phyloP scores from a whole-genome alignment of 2,797 vertebrate genomes.

The Neostethus bicornis region DNA sequence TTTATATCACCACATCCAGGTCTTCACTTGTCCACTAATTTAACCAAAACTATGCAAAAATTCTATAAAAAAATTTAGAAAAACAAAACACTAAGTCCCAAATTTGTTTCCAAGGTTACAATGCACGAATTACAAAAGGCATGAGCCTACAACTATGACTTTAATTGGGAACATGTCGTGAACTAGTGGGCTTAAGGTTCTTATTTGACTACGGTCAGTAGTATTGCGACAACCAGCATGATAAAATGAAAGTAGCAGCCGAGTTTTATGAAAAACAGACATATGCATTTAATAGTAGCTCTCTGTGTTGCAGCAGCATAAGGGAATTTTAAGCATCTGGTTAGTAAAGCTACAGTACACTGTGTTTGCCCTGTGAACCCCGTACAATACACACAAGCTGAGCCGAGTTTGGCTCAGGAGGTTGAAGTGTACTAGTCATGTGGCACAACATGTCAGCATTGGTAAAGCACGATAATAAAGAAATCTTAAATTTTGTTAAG shows the following conservation, averaged over 20 bases:
- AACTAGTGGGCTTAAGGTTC: constrained; percentile 52
- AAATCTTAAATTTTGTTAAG: constrained; percentile 71
- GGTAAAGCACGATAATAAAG: constrained; percentile 74
- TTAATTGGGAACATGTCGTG: constrained; percentile 56
- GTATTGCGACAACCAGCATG: constrained; percentile 64
- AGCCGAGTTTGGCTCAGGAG: constrained; percentile 53
- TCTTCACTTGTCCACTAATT: constrained; percentile 49
- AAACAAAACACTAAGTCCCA: constrained; percentile 37
- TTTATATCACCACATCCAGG: constrained; percentile 66
- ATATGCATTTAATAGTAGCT: constrained; percentile 64
- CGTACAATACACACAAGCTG: constrained; percentile 62
- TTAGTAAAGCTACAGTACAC: constrained; percentile 82
- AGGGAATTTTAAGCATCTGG: constrained; percentile 68
- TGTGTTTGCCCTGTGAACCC: constrained; percentile 72
- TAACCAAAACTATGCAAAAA: constrained; percentile 50
- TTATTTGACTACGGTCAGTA: constrained; percentile 63
- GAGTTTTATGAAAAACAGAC: constrained; percentile 60
- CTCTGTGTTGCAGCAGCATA: constrained; percentile 71
- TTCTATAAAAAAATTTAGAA: constrained; percentile 44
- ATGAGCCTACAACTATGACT: constrained; percentile 54
- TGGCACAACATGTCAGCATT: constrained; percentile 76
- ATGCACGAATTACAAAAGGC: constrained; percentile 52
- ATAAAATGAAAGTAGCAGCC: constrained; percentile 67
- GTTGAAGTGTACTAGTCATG: constrained; percentile 64
- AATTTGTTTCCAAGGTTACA: constrained; percentile 41